A percentile compares a stretch with the other conserved stretches of the same genome.
These are phyloP conservation scores for Leptobrachium ailaonicum DNA, from an alignment of 2,113 vertebrate species.

Conservation along the genomic window DNA sequence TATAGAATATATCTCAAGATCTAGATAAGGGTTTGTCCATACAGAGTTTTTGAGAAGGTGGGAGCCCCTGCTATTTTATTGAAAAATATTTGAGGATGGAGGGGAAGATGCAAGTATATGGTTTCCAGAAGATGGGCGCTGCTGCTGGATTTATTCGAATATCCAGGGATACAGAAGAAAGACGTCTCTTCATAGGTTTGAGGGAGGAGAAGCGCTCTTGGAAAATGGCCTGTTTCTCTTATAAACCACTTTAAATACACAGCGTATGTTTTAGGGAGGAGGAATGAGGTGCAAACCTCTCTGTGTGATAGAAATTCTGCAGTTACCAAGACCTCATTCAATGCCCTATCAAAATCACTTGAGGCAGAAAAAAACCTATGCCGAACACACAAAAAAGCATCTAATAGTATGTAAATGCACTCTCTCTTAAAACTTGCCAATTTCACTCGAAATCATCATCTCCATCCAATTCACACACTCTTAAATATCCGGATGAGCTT, in stretches of 20 bases:
- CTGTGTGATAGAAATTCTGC: background rate
- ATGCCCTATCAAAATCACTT: constrained; percentile 16
- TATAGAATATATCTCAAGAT: no score
- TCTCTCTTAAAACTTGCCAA: constrained; percentile 51
- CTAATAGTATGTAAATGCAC: constrained; percentile 28
- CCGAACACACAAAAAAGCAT: constrained; percentile 5
- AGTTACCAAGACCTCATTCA: constrained; percentile 12
- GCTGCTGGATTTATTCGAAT: no score
- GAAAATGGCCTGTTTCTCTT: background rate
- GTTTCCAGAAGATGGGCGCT: no score
- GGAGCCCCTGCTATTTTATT: no score
- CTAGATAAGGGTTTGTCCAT: no score
- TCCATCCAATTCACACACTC: constrained; percentile 50
- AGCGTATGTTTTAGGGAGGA: background rate
- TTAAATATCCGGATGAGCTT: constrained; percentile 54
- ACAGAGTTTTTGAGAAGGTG: no score
- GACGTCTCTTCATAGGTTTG: no score
- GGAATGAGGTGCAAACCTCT: background rate
- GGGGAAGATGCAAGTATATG: no score
- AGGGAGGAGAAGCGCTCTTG: background rate
- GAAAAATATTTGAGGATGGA: no score
- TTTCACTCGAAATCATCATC: constrained; percentile 51
- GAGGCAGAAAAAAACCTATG: constrained; percentile 8
- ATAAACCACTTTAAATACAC: background rate
- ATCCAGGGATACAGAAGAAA: no score